phyloP scores from a whole-genome alignment of 2,888 invertebrate genomes.

The Ischnura elegans region DNA sequence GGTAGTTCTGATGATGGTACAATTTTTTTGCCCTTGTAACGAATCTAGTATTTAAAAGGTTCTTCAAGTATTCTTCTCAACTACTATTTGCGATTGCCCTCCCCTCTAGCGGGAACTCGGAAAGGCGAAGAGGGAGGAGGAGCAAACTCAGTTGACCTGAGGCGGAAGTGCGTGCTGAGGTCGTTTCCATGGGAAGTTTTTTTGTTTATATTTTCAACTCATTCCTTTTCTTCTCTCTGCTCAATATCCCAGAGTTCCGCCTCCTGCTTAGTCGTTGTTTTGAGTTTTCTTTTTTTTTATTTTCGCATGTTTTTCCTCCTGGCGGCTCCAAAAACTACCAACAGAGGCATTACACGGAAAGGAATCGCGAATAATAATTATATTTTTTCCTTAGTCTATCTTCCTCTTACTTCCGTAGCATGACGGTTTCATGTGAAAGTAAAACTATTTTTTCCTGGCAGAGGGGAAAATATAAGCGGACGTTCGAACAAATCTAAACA shows the following conservation, averaged over 20 bases:
- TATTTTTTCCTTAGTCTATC: not conserved
- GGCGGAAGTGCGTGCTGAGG: conserved; percentile 14
- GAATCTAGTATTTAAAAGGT: too few relatives aligned
- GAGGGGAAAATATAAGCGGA: too few relatives aligned
- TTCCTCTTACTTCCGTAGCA: not conserved
- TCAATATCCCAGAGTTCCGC: conserved; percentile 6
- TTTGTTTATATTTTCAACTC: not conserved
- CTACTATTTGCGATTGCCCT: not conserved
- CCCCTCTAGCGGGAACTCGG: not conserved
- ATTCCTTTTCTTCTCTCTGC: not conserved
- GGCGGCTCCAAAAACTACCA: not conserved
- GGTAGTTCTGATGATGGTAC: too few relatives aligned
- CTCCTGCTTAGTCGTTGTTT: not conserved
- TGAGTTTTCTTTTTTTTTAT: not conserved
- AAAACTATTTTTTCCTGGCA: not conserved
- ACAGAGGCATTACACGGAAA: not conserved
- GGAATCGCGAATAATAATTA: not conserved
- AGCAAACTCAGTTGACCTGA: not conserved
- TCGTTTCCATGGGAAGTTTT: conserved; percentile 13
- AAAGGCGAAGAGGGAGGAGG: not conserved
- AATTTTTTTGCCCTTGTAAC: too few relatives aligned
- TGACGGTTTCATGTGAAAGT: not conserved
- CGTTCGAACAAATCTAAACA: too few relatives aligned
- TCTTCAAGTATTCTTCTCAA: too few relatives aligned
- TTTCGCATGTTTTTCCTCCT: not conserved